Base-by-base conservation (phyloP, 2,797 vertebrate species). In the Carapus acus region DNA sequence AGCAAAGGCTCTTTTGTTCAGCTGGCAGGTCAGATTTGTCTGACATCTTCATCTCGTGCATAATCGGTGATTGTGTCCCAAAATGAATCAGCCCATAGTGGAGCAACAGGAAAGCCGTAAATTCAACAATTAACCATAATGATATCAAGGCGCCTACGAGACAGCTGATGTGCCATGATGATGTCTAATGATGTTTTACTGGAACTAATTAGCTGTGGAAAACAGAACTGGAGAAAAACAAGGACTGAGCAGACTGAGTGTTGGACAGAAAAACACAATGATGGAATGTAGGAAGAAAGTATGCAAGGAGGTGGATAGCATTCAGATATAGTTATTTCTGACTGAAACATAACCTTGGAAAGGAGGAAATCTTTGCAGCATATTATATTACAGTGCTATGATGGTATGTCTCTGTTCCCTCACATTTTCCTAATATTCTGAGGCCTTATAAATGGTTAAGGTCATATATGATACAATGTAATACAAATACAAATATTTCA, bases 1-100 rank as follows among this genome's bases (percentile, higher is more conserved):
- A 78, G 75, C 70, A 78, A 78, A 68, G 70, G 38, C 67, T 54
- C 37, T 73, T 74, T 38, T 74, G 70, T 67, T 39, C 21, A 61
- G 49, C 52, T 53, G 44, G 27, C 54, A 44, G 31, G 16, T 45
- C 49, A 12, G 24, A 50, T 34, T 54, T 24, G 37, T 33, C 36
- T 57, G 53, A 62, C 49, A 55, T 65, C 59, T 62, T 44, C 58
- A 34, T 16, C 58, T 50, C 57, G 62, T 8, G 40, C 64, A 69
- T 53, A 64, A 69, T 52, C n/a, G 36, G 44, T 40, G 53, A 42
- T 44, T 56, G 29, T 67, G 23, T 57, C 37, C 6, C 9, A 15
- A 27, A 60, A 52, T 40, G 19, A 64, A 52, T n/a, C 16, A 39
- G 68, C 73, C 8, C 21, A 13, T 17, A 2, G 2, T 14, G 17